Evolutionary conservation across 2,888 invertebrate species (phyloP), one percentile per base, ranked within the genome.

Genomic region (Polyommatus iphigenia): DNA sequence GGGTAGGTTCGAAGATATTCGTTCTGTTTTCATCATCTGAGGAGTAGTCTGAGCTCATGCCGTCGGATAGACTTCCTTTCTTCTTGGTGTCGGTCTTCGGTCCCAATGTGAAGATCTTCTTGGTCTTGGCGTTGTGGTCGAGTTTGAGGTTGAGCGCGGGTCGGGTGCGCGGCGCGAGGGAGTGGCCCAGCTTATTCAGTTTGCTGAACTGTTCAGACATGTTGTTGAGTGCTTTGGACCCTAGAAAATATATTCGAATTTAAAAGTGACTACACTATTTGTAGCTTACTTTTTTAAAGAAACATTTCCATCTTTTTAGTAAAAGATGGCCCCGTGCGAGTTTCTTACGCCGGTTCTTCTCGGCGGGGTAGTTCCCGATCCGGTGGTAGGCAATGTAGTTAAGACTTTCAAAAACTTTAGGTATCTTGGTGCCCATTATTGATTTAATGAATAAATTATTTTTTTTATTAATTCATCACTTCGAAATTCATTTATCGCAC

Each of bases 121-220:
- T 89, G 36, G 93, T 87, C 77, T 88, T 86, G 32, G 93, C 87
- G 80, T 90, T 84, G 78, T 91, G 91, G 84, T 93, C 94, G 82
- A 93, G 90, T 81, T 91, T 92, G n/a, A 95, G 89, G 82, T 94
- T 94, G 1, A 94, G 89, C 85, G 94, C 85, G 82, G 94, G 87
- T 79, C 95, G 89, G 83, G 95, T 84, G 89, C 95, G 88, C 0
- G 95, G 93, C 83, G 95, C 96, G 73, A 96, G 94, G 36, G 95
- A 95, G 82, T 95, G 95, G 78, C 96, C 95, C 59, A 97, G 91
- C 84, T 96, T 96, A 87, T 97, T 97, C 62, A 98, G 89, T 88
- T 97, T 98, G 79, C 97, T 97, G 89, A 98, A 97, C 86, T 98
- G 98, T 82, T 97, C 98, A 0, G 97, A 96, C 94, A 98, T 96